Evolutionary conservation across 2,888 invertebrate genomes (phyloP).

Genomic region (Brenthis ino): DNA sequence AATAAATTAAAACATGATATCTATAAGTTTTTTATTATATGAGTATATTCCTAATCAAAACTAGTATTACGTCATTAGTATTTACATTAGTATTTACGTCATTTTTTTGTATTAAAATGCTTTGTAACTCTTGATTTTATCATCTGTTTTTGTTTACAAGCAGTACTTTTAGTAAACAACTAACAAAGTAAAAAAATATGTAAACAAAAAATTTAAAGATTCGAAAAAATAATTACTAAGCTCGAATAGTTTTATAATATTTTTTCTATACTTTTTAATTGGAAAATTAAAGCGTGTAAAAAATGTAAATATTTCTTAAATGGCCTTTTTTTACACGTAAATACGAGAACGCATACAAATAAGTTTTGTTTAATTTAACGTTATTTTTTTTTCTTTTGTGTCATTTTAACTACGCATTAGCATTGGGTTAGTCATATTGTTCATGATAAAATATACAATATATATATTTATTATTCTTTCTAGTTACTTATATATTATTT

Average conservation of each 20-base stretch:
- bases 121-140: neutral
- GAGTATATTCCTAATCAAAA: too few species aligned
- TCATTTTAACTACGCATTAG: constrained; percentile 3
- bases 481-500: neutral
- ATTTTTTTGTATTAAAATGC: neutral
- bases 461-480: constrained; percentile 1
- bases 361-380: too few species aligned
- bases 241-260: too few species aligned
- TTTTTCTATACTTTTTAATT: too few species aligned
- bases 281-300: too few species aligned
- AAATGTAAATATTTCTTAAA: too few species aligned
- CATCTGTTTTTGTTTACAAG: neutral
- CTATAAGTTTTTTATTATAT: too few species aligned
- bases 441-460: neutral
- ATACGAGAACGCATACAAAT: too few species aligned
- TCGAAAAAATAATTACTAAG: too few species aligned
- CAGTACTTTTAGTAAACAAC: neutral
- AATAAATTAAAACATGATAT: too few species aligned
- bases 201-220: neutral
- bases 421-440: constrained; percentile 9
- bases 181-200: neutral
- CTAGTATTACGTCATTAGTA: neutral
- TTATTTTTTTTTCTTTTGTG: constrained; percentile 10
- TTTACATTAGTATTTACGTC: too few species aligned
- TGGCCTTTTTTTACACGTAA: too few species aligned